Base-by-base conservation (phyloP, 2,888 invertebrate species). In the Luperina testacea region DNA sequence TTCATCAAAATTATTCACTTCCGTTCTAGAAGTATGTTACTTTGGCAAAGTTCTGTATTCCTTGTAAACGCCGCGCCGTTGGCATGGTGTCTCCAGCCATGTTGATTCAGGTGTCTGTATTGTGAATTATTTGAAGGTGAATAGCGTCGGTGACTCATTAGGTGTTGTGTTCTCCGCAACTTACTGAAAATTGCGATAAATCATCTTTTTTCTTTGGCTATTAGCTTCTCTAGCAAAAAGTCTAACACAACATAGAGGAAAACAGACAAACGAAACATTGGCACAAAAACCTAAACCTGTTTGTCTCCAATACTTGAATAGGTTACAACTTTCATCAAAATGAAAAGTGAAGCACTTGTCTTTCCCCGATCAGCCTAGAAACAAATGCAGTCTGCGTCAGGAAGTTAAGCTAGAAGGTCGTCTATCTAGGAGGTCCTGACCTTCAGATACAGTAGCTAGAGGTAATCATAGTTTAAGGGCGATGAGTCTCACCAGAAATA, bases 91-190 rank as follows among this genome's bases (percentile, higher is more conserved):
- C 80, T 72, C n/a, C 63, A 69, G 73, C 69, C 61, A 73, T 89
- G 77, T 90, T 90, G 80, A 76, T 74, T 72, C 89, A 89, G 89
- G 82, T 88, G 89, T 32, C 38, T 67, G 63, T 80, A 81, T 84
- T 88, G 71, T 78, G 59, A 83, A 85, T 86, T 81, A 83, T 90
- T 88, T 76, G 72, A 87, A 86, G 83, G 72, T 84, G 80, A 84
- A 85, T 81, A 82, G 72, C 64, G 61, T 65, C n/a, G 24, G 32
- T 85, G 88, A 87, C 65, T 87, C 85, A 87, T 64, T 63, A 38
- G 0, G 32, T 67, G 20, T 65, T 57, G 24, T 68, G 48, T 69
- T 84, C 45, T 45, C 61, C 7, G 8, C 38, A 72, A 71, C 61
- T 73, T 42, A 72, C 32, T 61, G 20, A 74, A 76, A 74, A 72